Evolutionary conservation across 1,140 invertebrate genomes (phyloP).

Genomic region (Camponotus vicinus): DNA sequence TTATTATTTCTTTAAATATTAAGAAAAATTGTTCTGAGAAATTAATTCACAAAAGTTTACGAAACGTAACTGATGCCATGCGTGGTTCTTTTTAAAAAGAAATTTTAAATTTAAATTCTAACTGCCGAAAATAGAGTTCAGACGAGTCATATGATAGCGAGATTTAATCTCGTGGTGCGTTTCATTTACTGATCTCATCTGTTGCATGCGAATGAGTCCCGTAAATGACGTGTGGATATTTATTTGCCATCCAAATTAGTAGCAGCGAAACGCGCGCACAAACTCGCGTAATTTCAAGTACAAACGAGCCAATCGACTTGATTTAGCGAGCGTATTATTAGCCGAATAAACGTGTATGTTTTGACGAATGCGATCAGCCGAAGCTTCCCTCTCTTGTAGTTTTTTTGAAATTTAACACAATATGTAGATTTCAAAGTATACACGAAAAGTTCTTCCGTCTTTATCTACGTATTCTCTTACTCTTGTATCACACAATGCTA

Average conservation of each 20-base stretch:
- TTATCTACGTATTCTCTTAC: background rate
- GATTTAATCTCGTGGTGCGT: background rate
- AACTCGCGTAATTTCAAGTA: conserved; percentile 45
- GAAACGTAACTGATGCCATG: background rate
- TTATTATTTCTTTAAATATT: no score
- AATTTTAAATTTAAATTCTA: background rate
- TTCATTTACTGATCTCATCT: conserved; percentile 18
- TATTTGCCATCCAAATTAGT: conserved; percentile 43
- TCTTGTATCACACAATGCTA: background rate
- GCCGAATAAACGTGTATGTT: background rate
- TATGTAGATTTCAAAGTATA: background rate
- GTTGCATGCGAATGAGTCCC: conserved; percentile 49
- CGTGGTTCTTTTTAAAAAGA: background rate
- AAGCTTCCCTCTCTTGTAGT: background rate
- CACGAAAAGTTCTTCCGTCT: background rate
- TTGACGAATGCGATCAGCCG: background rate
- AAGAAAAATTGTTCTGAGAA: background rate
- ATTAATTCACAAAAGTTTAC: background rate
- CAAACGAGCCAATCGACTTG: conserved; percentile 2
- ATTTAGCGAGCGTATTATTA: conserved; percentile 37
- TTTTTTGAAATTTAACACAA: conserved; percentile 6
- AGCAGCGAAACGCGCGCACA: conserved; percentile 12
- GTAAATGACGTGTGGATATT: conserved; percentile 55
- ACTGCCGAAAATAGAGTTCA: background rate
- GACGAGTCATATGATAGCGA: background rate